A percentile compares a stretch with the other conserved stretches of the same genome.
phyloP scores from a whole-genome alignment of 2,113 vertebrate genomes.

The Ptyas mucosa region DNA sequence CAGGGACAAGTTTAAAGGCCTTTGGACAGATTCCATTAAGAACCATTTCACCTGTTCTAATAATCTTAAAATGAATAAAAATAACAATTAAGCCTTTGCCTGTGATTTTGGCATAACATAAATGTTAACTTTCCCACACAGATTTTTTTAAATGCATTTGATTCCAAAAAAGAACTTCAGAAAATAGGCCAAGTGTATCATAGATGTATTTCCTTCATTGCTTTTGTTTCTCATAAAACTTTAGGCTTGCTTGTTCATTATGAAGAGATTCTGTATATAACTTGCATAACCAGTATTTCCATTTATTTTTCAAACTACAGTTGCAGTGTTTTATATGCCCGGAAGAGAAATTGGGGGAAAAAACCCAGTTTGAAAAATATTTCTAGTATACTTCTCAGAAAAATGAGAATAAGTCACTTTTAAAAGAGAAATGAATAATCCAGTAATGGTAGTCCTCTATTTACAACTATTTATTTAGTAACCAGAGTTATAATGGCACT shows the following conservation, averaged over 20 bases:
- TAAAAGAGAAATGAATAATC: not conserved
- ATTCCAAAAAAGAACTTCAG: conserved; percentile 46
- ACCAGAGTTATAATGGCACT: not conserved
- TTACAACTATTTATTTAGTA: not conserved
- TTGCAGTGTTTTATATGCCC: not conserved
- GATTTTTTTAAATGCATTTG: conserved; percentile 34
- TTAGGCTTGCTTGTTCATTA: not conserved
- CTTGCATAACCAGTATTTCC: not conserved
- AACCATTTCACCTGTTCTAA: conserved; percentile 36
- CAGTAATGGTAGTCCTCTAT: not conserved
- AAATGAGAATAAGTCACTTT: not conserved
- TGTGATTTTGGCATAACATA: conserved; percentile 52
- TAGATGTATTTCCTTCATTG: not conserved
- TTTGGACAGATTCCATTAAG: conserved; percentile 18
- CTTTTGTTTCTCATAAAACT: not conserved
- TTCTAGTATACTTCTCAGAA: not conserved
- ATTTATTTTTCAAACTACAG: not conserved
- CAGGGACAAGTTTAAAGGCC: conserved; percentile 8
- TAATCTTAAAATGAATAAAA: conserved; percentile 52
- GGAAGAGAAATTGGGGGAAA: not conserved
- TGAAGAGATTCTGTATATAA: not conserved
- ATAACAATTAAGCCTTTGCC: conserved; percentile 44
- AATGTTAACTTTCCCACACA: conserved; percentile 50
- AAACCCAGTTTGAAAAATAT: not conserved
- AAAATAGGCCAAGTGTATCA: conserved; percentile 8